These are phyloP conservation scores for Paraplagusia blochii DNA, from an alignment of 2,113 vertebrate species.

Conservation along the genomic window DNA sequence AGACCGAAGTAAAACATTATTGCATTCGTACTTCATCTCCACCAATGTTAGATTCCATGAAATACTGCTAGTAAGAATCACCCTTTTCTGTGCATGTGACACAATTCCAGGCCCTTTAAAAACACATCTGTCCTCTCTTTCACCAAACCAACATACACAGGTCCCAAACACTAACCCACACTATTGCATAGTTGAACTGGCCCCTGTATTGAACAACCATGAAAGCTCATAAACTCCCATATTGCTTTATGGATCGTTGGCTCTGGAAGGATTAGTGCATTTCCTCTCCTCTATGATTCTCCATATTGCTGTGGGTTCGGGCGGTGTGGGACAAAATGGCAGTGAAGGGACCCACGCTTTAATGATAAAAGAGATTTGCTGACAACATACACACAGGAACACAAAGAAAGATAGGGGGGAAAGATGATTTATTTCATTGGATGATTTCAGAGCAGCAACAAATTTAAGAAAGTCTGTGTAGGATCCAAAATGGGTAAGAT, in stretches of 20 bases:
- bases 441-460: conserved; percentile 45
- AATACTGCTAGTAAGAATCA: no score
- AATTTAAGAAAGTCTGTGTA: conserved; percentile 30
- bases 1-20: no score
- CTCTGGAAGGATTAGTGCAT: conserved; percentile 35
- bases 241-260: conserved; percentile 69
- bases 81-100: no score
- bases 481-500: conserved; percentile 42
- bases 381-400: conserved; percentile 46
- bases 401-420: conserved; percentile 8
- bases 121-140: background rate
- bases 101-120: no score
- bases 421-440: conserved; percentile 53
- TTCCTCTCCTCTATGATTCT: conserved; percentile 37
- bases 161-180: background rate
- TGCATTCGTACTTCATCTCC: no score
- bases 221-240: conserved; percentile 64
- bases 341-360: conserved; percentile 34
- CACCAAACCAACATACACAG: background rate
- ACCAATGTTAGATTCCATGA: no score
- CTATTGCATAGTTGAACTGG: conserved; percentile 43
- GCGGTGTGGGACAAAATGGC: conserved; percentile 25
- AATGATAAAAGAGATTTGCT: conserved; percentile 67
- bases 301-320: conserved; percentile 42
- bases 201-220: conserved; percentile 52